Percentiles rank a stretch among this genome's conserved stretches.
Conservation (phyloP, 2,888 invertebrate species). For the Sericinus montela region DNA sequence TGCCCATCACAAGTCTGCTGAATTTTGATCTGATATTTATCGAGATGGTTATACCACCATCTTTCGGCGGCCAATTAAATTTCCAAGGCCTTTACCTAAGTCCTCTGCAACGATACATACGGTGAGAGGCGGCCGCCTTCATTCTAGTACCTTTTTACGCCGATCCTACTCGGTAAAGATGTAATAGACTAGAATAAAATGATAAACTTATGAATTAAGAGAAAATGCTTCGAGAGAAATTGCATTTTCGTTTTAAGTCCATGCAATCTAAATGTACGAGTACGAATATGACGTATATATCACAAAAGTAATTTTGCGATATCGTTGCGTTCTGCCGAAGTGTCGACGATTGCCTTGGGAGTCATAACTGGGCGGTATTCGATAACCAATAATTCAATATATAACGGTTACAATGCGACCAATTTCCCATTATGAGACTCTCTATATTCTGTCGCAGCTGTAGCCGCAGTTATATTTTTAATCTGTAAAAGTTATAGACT, state of each 20-base stretch:
- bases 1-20: too few species aligned
- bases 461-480: slow-evolving; percentile 4
- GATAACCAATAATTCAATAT: background rate
- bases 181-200: too few species aligned
- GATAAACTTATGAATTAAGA: too few species aligned
- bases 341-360: background rate
- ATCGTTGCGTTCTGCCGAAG: background rate
- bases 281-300: background rate
- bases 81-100: too few species aligned
- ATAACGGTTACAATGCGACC: slow-evolving; percentile 1
- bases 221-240: background rate
- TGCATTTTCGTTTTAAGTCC: background rate
- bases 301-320: background rate
- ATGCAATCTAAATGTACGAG: background rate
- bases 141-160: too few species aligned
- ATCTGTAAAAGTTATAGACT: slow-evolving; percentile 1
- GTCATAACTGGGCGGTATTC: background rate
- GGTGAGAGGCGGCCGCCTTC: too few species aligned
- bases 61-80: too few species aligned
- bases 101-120: too few species aligned
- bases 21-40: too few species aligned
- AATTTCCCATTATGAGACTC: background rate
- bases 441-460: slow-evolving; percentile 6
- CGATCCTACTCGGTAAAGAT: too few species aligned
- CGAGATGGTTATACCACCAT: too few species aligned